These are phyloP conservation scores for Muscidifurax raptorellus DNA, from an alignment of 1,140 invertebrate species.

Conservation along the genomic window DNA sequence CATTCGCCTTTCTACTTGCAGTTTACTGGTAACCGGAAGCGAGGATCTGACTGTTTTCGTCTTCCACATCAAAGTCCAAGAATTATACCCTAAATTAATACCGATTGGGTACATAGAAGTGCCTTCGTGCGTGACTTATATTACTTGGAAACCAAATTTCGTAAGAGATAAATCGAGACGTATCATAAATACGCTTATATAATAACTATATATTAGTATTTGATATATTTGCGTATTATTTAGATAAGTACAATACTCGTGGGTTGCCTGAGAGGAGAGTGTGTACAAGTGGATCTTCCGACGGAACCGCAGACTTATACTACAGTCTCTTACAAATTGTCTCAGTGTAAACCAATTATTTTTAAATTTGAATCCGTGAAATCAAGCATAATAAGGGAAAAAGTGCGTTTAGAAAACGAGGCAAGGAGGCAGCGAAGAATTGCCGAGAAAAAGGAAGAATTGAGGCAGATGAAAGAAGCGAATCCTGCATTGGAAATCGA, in stretches of 20 bases:
- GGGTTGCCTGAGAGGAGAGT: conserved; percentile 76
- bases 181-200: too few relatives aligned
- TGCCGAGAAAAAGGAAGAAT: conserved; percentile 75
- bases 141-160: conserved; percentile 79
- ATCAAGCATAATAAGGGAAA: conserved; percentile 76
- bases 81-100: conserved; percentile 73
- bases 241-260: conserved; percentile 73
- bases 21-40: conserved; percentile 79
- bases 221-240: not conserved
- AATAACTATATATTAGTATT: not conserved
- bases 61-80: conserved; percentile 70
- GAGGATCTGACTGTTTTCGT: conserved; percentile 82
- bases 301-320: conserved; percentile 69
- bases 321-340: conserved; percentile 72
- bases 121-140: conserved; percentile 77
- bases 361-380: conserved; percentile 79
- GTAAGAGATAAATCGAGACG: conserved; percentile 58
- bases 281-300: conserved; percentile 77
- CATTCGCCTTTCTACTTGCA: conserved; percentile 42
- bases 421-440: conserved; percentile 75
- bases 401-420: conserved; percentile 69
- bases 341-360: conserved; percentile 66
- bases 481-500: conserved; percentile 79
- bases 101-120: conserved; percentile 82
- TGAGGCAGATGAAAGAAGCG: conserved; percentile 75